Evolutionary conservation across 2,888 invertebrate species (phyloP).

Genomic region (Rotaria macrura): DNA sequence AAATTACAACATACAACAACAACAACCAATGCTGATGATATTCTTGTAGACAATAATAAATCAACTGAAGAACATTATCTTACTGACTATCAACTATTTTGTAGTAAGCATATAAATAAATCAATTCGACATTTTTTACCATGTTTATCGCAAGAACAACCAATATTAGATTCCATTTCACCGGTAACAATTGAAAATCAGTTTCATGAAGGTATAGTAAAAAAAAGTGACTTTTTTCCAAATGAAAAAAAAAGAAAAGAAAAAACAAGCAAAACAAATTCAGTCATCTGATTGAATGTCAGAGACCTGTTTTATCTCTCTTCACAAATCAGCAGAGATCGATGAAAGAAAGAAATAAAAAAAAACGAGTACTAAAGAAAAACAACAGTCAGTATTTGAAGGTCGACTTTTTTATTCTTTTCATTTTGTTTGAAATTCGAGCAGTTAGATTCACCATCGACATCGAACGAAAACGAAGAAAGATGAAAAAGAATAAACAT

Average conservation of each 20-base stretch:
- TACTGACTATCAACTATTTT: not conserved
- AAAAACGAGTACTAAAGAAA: not conserved
- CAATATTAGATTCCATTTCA: not conserved
- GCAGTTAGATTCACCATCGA: not conserved
- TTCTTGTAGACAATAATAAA: not conserved
- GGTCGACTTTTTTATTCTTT: not conserved
- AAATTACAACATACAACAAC: constrained; percentile 7
- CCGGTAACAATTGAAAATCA: not conserved
- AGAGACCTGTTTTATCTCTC: not conserved
- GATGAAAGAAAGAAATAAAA: not conserved
- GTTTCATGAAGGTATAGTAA: not conserved
- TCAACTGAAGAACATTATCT: not conserved
- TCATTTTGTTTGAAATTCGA: not conserved
- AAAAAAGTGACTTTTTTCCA: no score
- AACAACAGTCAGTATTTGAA: not conserved
- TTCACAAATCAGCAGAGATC: not conserved
- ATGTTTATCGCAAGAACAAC: not conserved
- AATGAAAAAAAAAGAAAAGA: no score
- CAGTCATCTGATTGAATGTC: not conserved
- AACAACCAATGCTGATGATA: not conserved
- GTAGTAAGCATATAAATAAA: not conserved
- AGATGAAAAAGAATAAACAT: not conserved
- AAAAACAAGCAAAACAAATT: not conserved
- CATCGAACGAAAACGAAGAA: not conserved
- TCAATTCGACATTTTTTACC: not conserved